Conservation (phyloP, 2,888 invertebrate genomes). For the Perizoma flavofasciatum region DNA sequence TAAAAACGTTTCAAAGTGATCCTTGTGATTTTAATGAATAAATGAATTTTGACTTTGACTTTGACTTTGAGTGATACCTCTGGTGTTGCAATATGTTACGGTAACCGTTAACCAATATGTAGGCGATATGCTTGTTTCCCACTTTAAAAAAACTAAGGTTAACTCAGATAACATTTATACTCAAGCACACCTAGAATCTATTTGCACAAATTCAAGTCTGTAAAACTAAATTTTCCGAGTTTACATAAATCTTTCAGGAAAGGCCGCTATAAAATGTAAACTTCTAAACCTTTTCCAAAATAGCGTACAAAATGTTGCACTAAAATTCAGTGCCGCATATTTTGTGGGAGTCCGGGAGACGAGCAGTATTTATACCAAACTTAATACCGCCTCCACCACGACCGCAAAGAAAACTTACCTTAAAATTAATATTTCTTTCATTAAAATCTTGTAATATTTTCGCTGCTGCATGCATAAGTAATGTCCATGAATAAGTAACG, state of each 20-base stretch:
- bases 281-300: slow-evolving; percentile 18
- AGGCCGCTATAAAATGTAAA: slow-evolving; percentile 12
- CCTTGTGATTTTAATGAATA: too few relatives aligned
- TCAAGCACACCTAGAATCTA: too few relatives aligned
- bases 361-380: slow-evolving; percentile 50
- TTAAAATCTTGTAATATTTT: slow-evolving; percentile 85
- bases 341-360: slow-evolving; percentile 26
- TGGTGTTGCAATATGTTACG: too few relatives aligned
- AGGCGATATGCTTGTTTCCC: too few relatives aligned
- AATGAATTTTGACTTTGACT: too few relatives aligned
- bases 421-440: slow-evolving; percentile 85
- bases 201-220: not conserved
- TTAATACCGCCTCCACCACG: slow-evolving; percentile 66
- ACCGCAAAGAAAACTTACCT: slow-evolving; percentile 81
- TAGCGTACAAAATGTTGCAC: slow-evolving; percentile 37
- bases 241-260: slow-evolving; percentile 1
- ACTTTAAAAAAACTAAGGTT: too few relatives aligned
- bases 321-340: slow-evolving; percentile 52
- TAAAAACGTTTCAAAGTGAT: too few relatives aligned
- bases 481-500: slow-evolving; percentile 80
- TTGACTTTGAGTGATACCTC: too few relatives aligned
- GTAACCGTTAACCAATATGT: too few relatives aligned
- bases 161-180: too few relatives aligned
- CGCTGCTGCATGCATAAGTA: slow-evolving; percentile 85
- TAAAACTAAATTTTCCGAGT: not conserved